Evolutionary conservation across 2,797 vertebrate genomes (phyloP), one percentile per base, ranked within the genome.

Genomic region (Pogonophryne albipinna): DNA sequence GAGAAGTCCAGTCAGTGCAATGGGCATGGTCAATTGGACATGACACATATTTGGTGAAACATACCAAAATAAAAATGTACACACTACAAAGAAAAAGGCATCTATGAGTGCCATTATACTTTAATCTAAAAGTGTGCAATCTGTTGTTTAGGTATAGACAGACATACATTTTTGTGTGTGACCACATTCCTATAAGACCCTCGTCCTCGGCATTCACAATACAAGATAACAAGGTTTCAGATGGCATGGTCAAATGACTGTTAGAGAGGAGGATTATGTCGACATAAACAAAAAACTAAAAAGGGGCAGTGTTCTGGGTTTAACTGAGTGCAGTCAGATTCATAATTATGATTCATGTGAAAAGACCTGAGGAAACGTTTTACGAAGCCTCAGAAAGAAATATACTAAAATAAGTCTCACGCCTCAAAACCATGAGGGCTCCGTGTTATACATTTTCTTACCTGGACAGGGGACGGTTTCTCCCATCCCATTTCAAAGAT

Each of bases 401-500:
- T 13, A 41, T 4, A 14, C 17, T n/a, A 10, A 60, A 41, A n/a
- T 53, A 2, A 55, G 64, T 27, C 9, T 50, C 16, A 19, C 4
- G 34, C 34, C 15, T n/a, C 11, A 59, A 16, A 14, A 34, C 10
- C 6, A 70, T 49, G 27, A 31, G 1, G 7, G 27, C n/a, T 17
- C 3, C 0, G 16, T 4, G 1, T 23, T 45, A 17, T 23, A 4
- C 27, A 4, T 53, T 45, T 31, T 56, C 42, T 59, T 82, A 95
- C 95, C 93, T 95, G 95, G 66, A 95, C 91, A 69, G 95, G 95
- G 14, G 95, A 95, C 6, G 95, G 95, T 71, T 95, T 95, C 80
- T 95, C 95, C 95, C 94, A 95, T 65, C 95, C 95, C 95, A 95
- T 95, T 78, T 95, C 95, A 82, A 95, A 95, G 73, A 95, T 95